Conservation (phyloP, 2,113 vertebrate genomes). For the Plotosus lineatus region DNA sequence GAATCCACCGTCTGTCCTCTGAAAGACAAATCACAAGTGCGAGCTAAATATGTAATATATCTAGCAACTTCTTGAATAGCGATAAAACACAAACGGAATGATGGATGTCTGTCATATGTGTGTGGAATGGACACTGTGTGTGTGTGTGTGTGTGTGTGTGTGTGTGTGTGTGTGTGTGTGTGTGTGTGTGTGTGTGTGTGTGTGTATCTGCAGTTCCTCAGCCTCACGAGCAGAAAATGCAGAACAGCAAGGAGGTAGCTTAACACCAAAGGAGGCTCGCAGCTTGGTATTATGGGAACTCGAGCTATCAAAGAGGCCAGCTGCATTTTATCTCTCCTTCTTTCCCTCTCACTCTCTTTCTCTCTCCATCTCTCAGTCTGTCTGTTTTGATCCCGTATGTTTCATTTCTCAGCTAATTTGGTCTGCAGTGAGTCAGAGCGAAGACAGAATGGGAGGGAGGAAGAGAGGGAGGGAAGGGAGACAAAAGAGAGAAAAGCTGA, state of each 20-base stretch:
- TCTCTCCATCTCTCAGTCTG: slow-evolving; percentile 30
- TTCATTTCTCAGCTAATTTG: slow-evolving; percentile 59
- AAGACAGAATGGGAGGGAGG: slow-evolving; percentile 33
- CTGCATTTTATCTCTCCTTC: slow-evolving; percentile 53
- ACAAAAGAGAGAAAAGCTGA: slow-evolving; percentile 44
- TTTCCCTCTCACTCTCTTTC: slow-evolving; percentile 15
- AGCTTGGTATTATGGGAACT: slow-evolving; percentile 52
- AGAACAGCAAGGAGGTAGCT: slow-evolving; percentile 20
- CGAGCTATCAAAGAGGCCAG: slow-evolving; percentile 56
- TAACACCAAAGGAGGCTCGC: slow-evolving; percentile 38
- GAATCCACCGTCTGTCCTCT: background rate
- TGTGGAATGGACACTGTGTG: background rate
- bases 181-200: background rate
- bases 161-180: background rate
- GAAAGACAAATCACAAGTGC: background rate
- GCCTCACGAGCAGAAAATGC: background rate
- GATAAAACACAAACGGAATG: background rate
- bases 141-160: background rate
- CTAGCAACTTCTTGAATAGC: background rate
- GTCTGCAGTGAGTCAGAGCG: slow-evolving; percentile 48
- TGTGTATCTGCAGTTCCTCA: background rate
- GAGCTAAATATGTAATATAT: background rate
- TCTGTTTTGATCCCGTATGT: slow-evolving; percentile 43
- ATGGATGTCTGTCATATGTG: background rate
- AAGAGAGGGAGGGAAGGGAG: slow-evolving; percentile 1